Percentiles rank a stretch among this genome's conserved stretches.
Conservation (phyloP, 2,888 invertebrate species). For the Thera britannica region DNA sequence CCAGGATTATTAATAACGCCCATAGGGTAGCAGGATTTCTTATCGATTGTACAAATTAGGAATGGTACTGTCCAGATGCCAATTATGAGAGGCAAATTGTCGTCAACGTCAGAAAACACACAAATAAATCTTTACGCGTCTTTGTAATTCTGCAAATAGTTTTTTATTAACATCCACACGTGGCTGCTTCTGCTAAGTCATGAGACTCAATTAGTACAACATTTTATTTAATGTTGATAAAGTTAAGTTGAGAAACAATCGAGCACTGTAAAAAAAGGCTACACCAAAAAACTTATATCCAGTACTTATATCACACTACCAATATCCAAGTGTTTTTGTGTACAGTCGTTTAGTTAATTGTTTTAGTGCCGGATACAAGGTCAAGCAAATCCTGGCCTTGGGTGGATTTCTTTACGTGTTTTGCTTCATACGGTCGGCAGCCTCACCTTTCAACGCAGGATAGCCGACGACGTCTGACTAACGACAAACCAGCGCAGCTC, state of each 20-base stretch:
- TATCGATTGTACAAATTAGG: too few species aligned
- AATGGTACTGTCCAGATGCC: too few species aligned
- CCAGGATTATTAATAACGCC: too few species aligned
- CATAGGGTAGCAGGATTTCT: too few species aligned
- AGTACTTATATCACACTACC: background rate
- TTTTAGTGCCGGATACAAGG: constrained; percentile 55
- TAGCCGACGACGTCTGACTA: background rate
- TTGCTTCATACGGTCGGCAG: constrained; percentile 15
- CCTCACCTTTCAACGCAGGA: constrained; percentile 15
- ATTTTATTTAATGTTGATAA: too few species aligned
- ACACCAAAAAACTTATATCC: background rate
- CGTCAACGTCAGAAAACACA: too few species aligned
- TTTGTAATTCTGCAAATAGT: too few species aligned
- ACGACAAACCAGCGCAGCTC: background rate
- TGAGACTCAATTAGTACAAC: too few species aligned
- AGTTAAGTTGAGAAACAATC: background rate
- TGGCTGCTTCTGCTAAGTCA: too few species aligned
- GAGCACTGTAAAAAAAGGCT: constrained; percentile 14
- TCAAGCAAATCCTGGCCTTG: constrained; percentile 47
- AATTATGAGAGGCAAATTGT: too few species aligned
- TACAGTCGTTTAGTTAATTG: constrained; percentile 45
- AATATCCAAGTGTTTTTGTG: constrained; percentile 7
- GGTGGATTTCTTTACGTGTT: constrained; percentile 40
- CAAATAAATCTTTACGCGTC: too few species aligned
- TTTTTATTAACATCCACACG: too few species aligned